phyloP scores from a whole-genome alignment of 2,888 invertebrate species.

The Creontiades dilutus region DNA sequence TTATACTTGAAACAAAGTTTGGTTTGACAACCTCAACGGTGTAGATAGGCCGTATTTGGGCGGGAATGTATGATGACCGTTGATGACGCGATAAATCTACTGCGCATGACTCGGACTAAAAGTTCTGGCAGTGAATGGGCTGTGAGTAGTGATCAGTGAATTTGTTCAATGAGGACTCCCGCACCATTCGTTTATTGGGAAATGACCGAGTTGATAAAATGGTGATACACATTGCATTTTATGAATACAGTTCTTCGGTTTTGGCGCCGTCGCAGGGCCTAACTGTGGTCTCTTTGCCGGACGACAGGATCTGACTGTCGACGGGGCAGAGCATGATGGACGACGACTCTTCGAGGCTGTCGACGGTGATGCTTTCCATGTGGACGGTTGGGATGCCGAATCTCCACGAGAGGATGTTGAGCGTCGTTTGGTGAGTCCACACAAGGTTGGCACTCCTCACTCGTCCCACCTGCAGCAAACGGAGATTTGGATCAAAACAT shows the following conservation, averaged over 20 bases:
- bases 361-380: slow-evolving; percentile 85
- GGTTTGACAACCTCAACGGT: too few species aligned
- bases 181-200: too few species aligned
- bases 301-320: slow-evolving; percentile 66
- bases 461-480: slow-evolving; percentile 81
- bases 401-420: slow-evolving; percentile 92
- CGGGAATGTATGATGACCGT: too few species aligned
- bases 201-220: too few species aligned
- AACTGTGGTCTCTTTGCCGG: slow-evolving; percentile 61
- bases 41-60: too few species aligned
- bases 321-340: slow-evolving; percentile 65
- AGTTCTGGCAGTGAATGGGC: too few species aligned
- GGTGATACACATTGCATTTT: neutral
- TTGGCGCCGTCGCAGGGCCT: slow-evolving; percentile 69
- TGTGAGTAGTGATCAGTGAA: too few species aligned
- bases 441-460: slow-evolving; percentile 85
- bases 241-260: slow-evolving; percentile 53
- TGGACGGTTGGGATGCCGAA: slow-evolving; percentile 87
- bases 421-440: slow-evolving; percentile 89
- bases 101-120: too few species aligned
- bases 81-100: too few species aligned
- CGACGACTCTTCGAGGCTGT: slow-evolving; percentile 84
- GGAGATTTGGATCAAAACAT: too few species aligned
- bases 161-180: too few species aligned
- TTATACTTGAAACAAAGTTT: too few species aligned